Evolutionary conservation across 1,140 invertebrate genomes (phyloP).

Genomic region (Diachasmimorpha longicaudata): DNA sequence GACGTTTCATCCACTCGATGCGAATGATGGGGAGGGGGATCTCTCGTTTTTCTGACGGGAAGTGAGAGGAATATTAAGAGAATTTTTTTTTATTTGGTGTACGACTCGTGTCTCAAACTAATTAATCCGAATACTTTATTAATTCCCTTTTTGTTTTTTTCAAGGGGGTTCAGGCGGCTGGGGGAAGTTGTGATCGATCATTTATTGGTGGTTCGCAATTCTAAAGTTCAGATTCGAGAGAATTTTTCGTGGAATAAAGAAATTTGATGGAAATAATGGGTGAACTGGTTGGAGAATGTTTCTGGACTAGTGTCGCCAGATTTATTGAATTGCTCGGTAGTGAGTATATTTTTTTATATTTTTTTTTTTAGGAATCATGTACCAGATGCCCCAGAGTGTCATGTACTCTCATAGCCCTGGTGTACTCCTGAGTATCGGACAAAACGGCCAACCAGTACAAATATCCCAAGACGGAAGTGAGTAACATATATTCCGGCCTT

Average conservation of each 20-base stretch:
- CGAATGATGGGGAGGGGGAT: no score
- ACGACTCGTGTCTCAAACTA: slow-evolving; percentile 10
- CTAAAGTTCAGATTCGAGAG: no score
- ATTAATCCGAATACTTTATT: slow-evolving; percentile 15
- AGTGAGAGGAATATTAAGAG: neutral
- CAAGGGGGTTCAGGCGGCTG: neutral
- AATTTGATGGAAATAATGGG: no score
- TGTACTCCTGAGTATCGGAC: slow-evolving; percentile 56
- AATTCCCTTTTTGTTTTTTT: neutral
- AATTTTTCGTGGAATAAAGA: no score
- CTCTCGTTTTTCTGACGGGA: neutral
- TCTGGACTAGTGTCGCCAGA: no score
- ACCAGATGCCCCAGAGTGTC: slow-evolving; percentile 58
- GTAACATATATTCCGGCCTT: slow-evolving; percentile 13
- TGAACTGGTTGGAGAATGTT: no score
- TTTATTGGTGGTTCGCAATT: no score
- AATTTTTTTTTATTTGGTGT: neutral
- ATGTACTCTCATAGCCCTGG: slow-evolving; percentile 58
- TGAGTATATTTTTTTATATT: slow-evolving; percentile 33
- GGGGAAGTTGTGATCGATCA: neutral
- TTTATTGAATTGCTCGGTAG: no score
- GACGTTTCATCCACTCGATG: neutral
- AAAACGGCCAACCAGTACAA: slow-evolving; percentile 59
- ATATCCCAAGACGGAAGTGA: slow-evolving; percentile 58
- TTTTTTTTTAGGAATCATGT: slow-evolving; percentile 56